Conservation (phyloP, 2,797 vertebrate species). For the Amphiprion clarkii region DNA sequence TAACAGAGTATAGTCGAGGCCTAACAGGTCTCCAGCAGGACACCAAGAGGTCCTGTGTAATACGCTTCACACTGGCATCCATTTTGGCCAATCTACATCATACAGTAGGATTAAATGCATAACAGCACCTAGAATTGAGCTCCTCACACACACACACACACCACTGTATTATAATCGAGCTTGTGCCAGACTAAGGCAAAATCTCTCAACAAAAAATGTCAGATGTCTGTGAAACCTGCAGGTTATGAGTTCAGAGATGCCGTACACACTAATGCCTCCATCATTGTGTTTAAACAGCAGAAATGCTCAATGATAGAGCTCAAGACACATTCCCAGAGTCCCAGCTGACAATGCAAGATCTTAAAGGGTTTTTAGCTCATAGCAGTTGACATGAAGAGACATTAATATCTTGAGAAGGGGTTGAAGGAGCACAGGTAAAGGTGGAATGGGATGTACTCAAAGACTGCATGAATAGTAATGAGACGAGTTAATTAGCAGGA, state of each 20-base stretch:
- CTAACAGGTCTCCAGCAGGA: no score
- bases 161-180: neutral
- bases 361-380: conserved; percentile 17
- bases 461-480: conserved; percentile 57
- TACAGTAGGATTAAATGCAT: neutral
- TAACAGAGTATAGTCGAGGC: no score
- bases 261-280: neutral
- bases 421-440: conserved; percentile 47
- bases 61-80: no score
- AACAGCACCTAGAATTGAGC: neutral
- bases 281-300: conserved; percentile 3
- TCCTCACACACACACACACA: neutral
- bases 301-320: neutral
- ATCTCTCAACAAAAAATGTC: neutral
- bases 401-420: conserved; percentile 20
- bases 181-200: neutral
- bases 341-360: conserved; percentile 35
- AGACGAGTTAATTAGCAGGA: conserved; percentile 44
- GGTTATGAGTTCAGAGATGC: conserved; percentile 12
- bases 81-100: neutral
- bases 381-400: conserved; percentile 28
- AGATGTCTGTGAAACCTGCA: neutral
- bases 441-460: conserved; percentile 23
- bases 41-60: no score
- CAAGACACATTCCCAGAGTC: conserved; percentile 11